These are phyloP conservation scores for Pituophis catenifer DNA, from an alignment of 2,113 vertebrate species.

Conservation along the genomic window DNA sequence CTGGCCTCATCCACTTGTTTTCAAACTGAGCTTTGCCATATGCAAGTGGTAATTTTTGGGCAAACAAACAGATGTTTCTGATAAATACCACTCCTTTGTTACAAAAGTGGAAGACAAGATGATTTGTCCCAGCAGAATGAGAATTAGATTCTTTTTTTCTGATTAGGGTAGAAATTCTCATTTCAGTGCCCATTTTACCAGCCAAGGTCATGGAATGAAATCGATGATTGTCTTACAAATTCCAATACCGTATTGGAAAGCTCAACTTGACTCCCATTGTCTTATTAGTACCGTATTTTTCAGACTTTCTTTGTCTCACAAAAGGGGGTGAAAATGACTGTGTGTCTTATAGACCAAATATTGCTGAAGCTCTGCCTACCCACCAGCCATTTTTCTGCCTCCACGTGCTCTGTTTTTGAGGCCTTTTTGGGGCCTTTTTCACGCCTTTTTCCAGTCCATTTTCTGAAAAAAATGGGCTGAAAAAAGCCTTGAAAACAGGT, in stretches of 20 bases:
- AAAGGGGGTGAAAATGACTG: too few relatives aligned
- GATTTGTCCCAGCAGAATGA: not conserved
- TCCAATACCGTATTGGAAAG: not conserved
- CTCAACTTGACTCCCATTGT: not conserved
- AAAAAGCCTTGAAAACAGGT: too few relatives aligned
- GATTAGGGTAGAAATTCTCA: slow-evolving; percentile 3
- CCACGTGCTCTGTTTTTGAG: too few relatives aligned
- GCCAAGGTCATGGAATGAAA: not conserved
- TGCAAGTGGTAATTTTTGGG: not conserved
- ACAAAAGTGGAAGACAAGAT: not conserved
- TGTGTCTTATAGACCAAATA: too few relatives aligned
- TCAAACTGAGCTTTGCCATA: not conserved
- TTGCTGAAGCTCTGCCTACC: too few relatives aligned
- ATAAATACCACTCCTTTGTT: not conserved
- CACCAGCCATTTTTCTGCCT: too few relatives aligned
- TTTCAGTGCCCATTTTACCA: not conserved
- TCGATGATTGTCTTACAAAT: not conserved
- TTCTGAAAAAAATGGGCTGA: too few relatives aligned
- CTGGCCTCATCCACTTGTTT: not conserved
- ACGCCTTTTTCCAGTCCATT: too few relatives aligned
- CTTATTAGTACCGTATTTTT: not conserved
- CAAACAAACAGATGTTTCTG: not conserved
- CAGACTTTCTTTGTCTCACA: too few relatives aligned
- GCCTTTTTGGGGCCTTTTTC: too few relatives aligned
- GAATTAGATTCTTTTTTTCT: not conserved